Evolutionary conservation across 2,113 vertebrate genomes (phyloP).

Genomic region (Callorhinus ursinus): DNA sequence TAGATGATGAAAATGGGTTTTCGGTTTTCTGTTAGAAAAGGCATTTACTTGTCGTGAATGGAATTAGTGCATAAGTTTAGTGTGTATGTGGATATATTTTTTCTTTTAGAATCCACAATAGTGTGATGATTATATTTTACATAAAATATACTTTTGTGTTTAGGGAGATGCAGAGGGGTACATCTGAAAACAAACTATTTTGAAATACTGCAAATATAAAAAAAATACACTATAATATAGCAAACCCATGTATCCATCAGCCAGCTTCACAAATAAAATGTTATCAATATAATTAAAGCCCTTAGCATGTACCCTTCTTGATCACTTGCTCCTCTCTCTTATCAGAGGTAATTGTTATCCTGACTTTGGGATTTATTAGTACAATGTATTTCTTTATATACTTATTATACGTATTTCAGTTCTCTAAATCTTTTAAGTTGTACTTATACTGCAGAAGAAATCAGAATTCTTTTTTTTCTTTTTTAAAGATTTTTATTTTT

Average conservation of each 20-base stretch:
- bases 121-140: not conserved
- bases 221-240: not conserved
- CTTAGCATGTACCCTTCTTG: not conserved
- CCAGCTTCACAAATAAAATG: not conserved
- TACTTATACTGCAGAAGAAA: not conserved
- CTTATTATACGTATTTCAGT: not conserved
- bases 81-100: not conserved
- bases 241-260: not conserved
- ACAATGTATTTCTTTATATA: not conserved
- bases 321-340: not conserved
- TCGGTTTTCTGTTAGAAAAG: not conserved
- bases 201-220: not conserved
- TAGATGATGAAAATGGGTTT: not conserved
- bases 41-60: not conserved
- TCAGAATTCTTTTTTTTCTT: not conserved
- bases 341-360: not conserved
- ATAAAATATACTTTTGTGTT: not conserved
- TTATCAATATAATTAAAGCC: not conserved
- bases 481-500: too few relatives aligned
- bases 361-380: not conserved
- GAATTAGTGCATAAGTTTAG: not conserved
- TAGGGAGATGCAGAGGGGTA: not conserved
- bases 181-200: not conserved
- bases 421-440: not conserved
- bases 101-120: not conserved